Base-by-base conservation (phyloP, 2,797 vertebrate species). In the Manis javanica region DNA sequence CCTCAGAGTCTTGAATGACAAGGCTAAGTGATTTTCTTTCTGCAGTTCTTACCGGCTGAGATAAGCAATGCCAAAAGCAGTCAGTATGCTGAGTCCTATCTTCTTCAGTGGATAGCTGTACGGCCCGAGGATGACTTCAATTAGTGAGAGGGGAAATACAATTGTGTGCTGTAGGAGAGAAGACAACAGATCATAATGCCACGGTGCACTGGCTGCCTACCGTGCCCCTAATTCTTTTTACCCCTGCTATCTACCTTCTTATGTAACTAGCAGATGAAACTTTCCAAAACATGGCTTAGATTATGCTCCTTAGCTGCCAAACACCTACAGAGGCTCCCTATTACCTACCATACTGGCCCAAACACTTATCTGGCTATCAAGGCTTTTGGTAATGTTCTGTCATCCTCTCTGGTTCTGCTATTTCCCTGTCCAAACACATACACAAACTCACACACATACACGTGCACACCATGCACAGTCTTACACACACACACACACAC, bases 1-100 rank as follows among this genome's bases (percentile, higher is more conserved):
- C 68, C 8, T 84, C 6, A 78, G 57, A 19, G 72, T 42, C 31
- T 23, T 53, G 24, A 77, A 68, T 31, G 61, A 61, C 91, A 95
- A 90, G 57, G 63, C 10, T 31, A 66, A 11, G 21, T 26, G 34
- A 74, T 81, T 59, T 86, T 63, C 94, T 94, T 51, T 26, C 2
- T 0, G 0, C 19, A 26, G 9, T 88, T 98, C 99, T 98, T 98
- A 99, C 99, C 99, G 99, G 90, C 90, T 97, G n/a, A 99, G 95
- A 94, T 99, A 99, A 34, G 98, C 96, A 55, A 99, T 18, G 55
- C 96, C 91, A 2, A 97, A 97, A 13, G 95, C 77, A 93, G 98
- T 98, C 78, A 99, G 66, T 0, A 99, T 92, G 34, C 96, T 49
- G 96, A 99, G 95, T 2, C 99, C 99, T 53, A 98, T 98, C 97